A percentile compares a stretch with the other conserved stretches of the same genome.
Evolutionary conservation across 2,797 vertebrate species (phyloP).

Genomic region (Pempheris klunzingeri): DNA sequence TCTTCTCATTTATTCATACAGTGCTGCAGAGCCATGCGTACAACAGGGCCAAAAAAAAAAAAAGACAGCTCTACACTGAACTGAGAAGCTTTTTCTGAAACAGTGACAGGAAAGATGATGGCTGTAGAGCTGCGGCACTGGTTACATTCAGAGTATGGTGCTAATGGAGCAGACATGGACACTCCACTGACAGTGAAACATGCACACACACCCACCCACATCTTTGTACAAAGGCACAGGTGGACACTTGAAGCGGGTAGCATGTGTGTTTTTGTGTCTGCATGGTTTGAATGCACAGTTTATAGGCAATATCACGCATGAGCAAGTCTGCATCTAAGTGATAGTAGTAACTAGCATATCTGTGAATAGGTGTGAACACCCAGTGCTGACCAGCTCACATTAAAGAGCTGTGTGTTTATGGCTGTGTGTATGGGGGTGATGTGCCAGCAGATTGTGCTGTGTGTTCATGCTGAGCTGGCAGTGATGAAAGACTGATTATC

Average conservation of each 20-base stretch:
- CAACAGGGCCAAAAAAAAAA: slow-evolving; percentile 19
- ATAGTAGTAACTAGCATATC: slow-evolving; percentile 43
- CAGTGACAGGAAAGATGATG: slow-evolving; percentile 23
- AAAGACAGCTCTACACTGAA: not conserved
- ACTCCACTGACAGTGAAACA: slow-evolving; percentile 23
- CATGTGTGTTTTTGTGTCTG: slow-evolving; percentile 4
- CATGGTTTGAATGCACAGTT: not conserved
- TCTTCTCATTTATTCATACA: slow-evolving; percentile 40
- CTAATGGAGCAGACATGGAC: slow-evolving; percentile 55
- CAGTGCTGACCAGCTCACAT: slow-evolving; percentile 38
- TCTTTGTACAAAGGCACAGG: slow-evolving; percentile 41
- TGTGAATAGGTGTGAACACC: slow-evolving; percentile 39
- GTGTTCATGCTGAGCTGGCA: slow-evolving; percentile 48
- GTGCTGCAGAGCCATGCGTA: slow-evolving; percentile 17
- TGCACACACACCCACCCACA: slow-evolving; percentile 17
- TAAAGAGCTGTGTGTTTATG: slow-evolving; percentile 36
- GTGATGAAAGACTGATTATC: slow-evolving; percentile 73
- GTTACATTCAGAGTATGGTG: slow-evolving; percentile 35
- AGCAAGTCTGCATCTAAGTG: slow-evolving; percentile 34
- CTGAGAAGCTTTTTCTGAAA: not conserved
- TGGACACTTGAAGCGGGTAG: slow-evolving; percentile 15
- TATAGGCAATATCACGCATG: slow-evolving; percentile 32
- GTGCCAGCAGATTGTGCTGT: slow-evolving; percentile 30
- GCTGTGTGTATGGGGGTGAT: slow-evolving; percentile 20
- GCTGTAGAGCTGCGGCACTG: slow-evolving; percentile 20